Percentiles rank a stretch among this genome's conserved stretches.
phyloP scores from a whole-genome alignment of 1,140 invertebrate genomes.

The Bactericera cockerelli region DNA sequence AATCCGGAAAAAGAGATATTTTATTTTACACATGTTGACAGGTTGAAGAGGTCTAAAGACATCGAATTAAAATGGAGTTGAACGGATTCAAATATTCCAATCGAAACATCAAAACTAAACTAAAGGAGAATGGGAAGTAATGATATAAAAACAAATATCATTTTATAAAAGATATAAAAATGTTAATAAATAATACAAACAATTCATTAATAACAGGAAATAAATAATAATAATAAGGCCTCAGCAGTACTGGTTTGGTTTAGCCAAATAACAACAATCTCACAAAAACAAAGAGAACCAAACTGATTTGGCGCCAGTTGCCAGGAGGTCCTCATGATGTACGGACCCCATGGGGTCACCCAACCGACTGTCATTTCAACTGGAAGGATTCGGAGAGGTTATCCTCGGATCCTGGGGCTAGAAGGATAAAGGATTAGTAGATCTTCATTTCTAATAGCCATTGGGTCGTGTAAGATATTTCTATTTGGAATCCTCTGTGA shows the following conservation, averaged over 20 bases:
- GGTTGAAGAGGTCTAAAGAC: too few relatives aligned
- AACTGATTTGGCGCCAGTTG: slow-evolving; percentile 3
- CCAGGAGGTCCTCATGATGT: not conserved
- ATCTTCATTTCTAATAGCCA: too few relatives aligned
- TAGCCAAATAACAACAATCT: slow-evolving; percentile 2
- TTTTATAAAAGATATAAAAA: slow-evolving; percentile 6
- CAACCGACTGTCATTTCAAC: not conserved
- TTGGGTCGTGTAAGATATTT: too few relatives aligned
- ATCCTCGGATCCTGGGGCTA: too few relatives aligned
- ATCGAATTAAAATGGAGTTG: too few relatives aligned
- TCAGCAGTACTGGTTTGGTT: not conserved
- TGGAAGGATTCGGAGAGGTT: not conserved
- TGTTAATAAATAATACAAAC: slow-evolving; percentile 7
- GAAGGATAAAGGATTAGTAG: too few relatives aligned
- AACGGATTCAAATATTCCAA: too few relatives aligned
- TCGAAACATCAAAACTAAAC: too few relatives aligned
- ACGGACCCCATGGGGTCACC: slow-evolving; percentile 3
- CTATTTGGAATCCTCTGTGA: not conserved
- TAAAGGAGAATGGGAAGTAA: not conserved
- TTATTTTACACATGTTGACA: too few relatives aligned
- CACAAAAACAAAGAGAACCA: slow-evolving; percentile 4
- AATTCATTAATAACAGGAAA: slow-evolving; percentile 8
- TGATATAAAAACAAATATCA: not conserved
- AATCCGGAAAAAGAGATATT: too few relatives aligned
- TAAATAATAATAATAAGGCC: not conserved